Base-by-base conservation (phyloP, 2,113 vertebrate genomes). In the Numenius arquata region DNA sequence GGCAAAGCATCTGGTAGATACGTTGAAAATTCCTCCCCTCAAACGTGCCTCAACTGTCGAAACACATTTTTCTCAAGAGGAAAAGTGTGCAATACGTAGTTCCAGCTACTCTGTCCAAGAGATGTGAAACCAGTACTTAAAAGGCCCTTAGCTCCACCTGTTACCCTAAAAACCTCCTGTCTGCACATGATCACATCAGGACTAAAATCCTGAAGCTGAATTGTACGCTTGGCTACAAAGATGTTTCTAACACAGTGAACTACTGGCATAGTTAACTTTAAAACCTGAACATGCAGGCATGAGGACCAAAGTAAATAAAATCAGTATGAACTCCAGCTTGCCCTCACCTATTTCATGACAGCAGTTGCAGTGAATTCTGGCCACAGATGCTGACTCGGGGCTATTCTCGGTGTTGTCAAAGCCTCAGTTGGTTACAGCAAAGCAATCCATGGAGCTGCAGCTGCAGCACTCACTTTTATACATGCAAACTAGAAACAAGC, bases 401-500 rank as follows among this genome's bases (percentile, higher is more conserved):
- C 66, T 75, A 38, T 58, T 89, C 52, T 65, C 1, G 2, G 76
- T 18, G 45, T 3, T 88, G 88, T 12, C 0, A 16, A 85, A 79
- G 62, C 55, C 81, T 62, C 68, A 29, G 63, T 26, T 62, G 88
- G 76, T 93, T 72, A 78, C 43, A 92, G 95, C 73, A 55, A 48
- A 91, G 90, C 88, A 72, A 90, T 78, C 80, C 70, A 47, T 2
- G 56, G 76, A 76, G 83, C 88, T 72, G 96, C 95, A 97, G 96
- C 96, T 96, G 96, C 96, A 93, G 73, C 73, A 7, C 89, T 89
- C 89, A 23, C 92, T 92, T 72, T 50, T 25, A 34, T 3, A 62
- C 77, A 79, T 8, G 73, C 77, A 82, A 65, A 73, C 83, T 32
- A 82, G 70, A 81, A 96, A 95, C 96, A 96, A 96, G 95, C 76